Evolutionary conservation across 1,140 invertebrate genomes (phyloP).

Genomic region (Tetragnatha versicolor): DNA sequence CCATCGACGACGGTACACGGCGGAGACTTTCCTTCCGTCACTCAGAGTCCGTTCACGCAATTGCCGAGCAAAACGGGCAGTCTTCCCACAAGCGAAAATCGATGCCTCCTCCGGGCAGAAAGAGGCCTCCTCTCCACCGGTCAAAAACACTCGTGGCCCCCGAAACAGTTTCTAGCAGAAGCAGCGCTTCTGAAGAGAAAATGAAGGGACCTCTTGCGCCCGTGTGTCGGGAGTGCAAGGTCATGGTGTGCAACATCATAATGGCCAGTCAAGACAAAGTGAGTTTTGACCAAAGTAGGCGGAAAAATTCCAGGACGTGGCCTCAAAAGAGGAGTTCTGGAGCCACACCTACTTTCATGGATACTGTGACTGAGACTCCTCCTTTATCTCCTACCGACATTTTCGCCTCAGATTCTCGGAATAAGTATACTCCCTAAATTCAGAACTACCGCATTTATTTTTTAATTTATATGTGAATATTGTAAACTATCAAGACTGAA

Average conservation of each 20-base stretch:
- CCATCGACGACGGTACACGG: background rate
- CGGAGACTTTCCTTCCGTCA: constrained; percentile 11
- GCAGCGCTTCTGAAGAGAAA: constrained; percentile 42
- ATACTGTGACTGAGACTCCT: constrained; percentile 13
- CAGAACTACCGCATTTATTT: background rate
- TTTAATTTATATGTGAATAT: background rate
- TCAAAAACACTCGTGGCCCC: constrained; percentile 27
- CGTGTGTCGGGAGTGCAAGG: constrained; percentile 92
- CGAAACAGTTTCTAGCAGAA: background rate
- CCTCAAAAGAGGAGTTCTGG: constrained; percentile 29
- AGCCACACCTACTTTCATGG: background rate
- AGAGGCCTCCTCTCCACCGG: constrained; percentile 31
- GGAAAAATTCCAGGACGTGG: constrained; percentile 46
- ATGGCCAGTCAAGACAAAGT: constrained; percentile 64
- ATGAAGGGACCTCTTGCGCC: constrained; percentile 79
- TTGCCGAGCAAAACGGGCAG: constrained; percentile 5
- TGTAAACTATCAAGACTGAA: too few species aligned
- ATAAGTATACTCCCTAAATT: constrained; percentile 11
- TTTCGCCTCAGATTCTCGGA: constrained; percentile 18
- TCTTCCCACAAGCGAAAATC: background rate
- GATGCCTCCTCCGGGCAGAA: constrained; percentile 3
- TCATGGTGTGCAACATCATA: constrained; percentile 92
- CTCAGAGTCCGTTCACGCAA: constrained; percentile 38
- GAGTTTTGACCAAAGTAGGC: constrained; percentile 22
- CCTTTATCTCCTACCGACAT: constrained; percentile 21